Evolutionary conservation across 2,888 invertebrate genomes (phyloP).

Genomic region (Cordilura impudica): DNA sequence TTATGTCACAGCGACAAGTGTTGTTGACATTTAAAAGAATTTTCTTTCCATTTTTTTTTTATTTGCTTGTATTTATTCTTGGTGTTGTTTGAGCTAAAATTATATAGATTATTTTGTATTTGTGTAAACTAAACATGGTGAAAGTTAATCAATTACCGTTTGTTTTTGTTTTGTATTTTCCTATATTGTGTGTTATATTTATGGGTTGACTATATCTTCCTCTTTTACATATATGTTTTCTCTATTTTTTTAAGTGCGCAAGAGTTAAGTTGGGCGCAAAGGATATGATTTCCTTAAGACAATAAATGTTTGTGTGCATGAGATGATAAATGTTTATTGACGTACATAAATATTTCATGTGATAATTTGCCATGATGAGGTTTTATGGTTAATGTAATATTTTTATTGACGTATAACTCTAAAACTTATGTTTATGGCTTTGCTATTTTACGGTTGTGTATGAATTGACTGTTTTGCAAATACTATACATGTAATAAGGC

Average conservation of each 20-base stretch:
- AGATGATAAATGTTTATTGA: conserved; percentile 49
- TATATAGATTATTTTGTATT: conserved; percentile 1
- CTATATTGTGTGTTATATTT: neutral
- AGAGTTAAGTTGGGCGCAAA: conserved; percentile 14
- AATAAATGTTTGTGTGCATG: neutral
- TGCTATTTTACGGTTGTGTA: neutral
- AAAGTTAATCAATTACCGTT: conserved; percentile 45
- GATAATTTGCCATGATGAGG: conserved; percentile 55
- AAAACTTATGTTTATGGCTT: conserved; percentile 14
- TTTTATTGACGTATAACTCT: conserved; percentile 51
- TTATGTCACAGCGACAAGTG: conserved; percentile 50
- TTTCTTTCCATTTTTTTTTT: neutral
- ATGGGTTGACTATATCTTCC: neutral
- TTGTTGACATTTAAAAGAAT: conserved; percentile 60
- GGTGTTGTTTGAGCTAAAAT: neutral
- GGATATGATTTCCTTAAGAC: neutral
- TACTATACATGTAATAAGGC: no score
- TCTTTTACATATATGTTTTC: neutral
- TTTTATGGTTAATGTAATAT: conserved; percentile 56
- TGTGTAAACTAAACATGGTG: conserved; percentile 30
- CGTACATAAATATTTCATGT: conserved; percentile 48
- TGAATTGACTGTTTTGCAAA: no score
- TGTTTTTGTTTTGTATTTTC: no score
- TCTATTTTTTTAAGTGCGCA: neutral
- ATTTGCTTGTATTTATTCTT: neutral